Conservation (phyloP, 1,140 invertebrate genomes). For the Prorops nasuta region DNA sequence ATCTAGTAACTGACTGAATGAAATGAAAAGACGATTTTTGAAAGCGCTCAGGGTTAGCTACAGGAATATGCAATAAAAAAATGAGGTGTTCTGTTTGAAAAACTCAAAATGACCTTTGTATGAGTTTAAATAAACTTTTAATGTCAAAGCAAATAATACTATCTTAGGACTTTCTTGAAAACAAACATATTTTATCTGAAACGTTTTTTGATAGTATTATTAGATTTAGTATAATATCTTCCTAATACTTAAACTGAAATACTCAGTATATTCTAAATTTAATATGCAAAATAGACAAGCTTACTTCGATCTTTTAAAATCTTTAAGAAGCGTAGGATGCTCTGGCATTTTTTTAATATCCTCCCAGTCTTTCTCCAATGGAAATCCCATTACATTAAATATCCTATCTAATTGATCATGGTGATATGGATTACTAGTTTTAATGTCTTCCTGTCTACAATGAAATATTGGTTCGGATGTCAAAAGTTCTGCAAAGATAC, state of each 20-base stretch:
- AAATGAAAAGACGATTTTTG: no score
- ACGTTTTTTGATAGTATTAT: no score
- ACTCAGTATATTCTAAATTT: neutral
- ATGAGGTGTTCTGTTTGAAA: no score
- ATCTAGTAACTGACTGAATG: no score
- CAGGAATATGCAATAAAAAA: no score
- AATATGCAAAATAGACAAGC: constrained; percentile 29
- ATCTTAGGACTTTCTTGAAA: no score
- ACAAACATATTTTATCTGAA: constrained; percentile 5
- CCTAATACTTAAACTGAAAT: constrained; percentile 4
- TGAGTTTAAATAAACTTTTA: no score
- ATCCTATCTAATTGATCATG: constrained; percentile 99
- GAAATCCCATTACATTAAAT: constrained; percentile 99
- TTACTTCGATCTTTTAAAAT: constrained; percentile 95
- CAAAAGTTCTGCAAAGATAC: constrained; percentile 96
- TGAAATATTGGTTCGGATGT: constrained; percentile 99
- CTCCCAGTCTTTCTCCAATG: constrained; percentile 98
- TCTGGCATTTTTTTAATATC: constrained; percentile 99
- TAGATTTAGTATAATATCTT: no score
- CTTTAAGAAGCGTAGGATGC: constrained; percentile 92
- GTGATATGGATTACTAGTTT: constrained; percentile 99
- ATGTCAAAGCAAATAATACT: no score
- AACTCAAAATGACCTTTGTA: no score
- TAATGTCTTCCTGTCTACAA: constrained; percentile 99
- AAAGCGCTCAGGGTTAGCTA: no score